phyloP scores from a whole-genome alignment of 2,797 vertebrate species.

The Mormyrops attenuatus region DNA sequence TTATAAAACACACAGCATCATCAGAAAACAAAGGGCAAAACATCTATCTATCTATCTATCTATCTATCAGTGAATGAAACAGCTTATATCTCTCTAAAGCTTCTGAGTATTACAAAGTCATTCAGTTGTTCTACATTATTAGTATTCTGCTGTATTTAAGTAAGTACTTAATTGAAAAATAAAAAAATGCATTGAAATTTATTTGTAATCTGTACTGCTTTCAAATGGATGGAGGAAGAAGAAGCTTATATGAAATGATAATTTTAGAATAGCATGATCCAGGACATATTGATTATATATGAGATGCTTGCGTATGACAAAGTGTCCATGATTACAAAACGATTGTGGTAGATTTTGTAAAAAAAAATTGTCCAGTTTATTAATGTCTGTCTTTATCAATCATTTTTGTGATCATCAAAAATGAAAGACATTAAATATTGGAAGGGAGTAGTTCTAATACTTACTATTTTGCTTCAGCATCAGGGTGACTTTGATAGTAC shows the following conservation, averaged over 20 bases:
- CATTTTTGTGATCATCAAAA: neutral
- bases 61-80: neutral
- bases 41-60: neutral
- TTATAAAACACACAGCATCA: neutral
- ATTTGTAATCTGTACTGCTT: neutral
- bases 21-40: neutral
- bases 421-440: neutral
- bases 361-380: neutral
- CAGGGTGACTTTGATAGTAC: neutral
- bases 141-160: neutral
- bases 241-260: neutral
- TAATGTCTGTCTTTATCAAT: neutral
- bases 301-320: neutral
- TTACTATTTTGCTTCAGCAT: neutral
- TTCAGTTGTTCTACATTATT: neutral
- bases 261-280: neutral
- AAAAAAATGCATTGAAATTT: neutral
- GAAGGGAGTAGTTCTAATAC: neutral
- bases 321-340: neutral
- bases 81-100: neutral
- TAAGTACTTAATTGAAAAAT: neutral
- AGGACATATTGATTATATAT: neutral
- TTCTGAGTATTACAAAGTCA: neutral
- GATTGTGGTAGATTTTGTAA: neutral
- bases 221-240: neutral